These are phyloP conservation scores for Botia kubotai DNA, from an alignment of 2,797 vertebrate species.

Conservation along the genomic window DNA sequence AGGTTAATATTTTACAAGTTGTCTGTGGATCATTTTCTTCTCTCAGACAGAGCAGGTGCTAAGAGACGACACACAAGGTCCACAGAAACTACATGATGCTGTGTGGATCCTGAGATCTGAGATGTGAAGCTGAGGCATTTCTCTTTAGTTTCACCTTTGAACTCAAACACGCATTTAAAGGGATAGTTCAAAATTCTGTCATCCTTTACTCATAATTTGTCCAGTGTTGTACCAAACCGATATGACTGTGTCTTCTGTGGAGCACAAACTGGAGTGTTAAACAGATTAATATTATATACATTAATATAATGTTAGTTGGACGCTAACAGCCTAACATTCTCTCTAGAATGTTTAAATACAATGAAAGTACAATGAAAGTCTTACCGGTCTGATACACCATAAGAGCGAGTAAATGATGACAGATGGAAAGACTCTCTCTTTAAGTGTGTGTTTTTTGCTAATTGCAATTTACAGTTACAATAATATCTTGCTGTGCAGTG, in stretches of 20 bases:
- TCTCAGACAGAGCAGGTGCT: slow-evolving; percentile 17
- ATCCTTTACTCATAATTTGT: not conserved
- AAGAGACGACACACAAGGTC: slow-evolving; percentile 1
- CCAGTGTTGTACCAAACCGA: not conserved
- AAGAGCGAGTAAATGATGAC: too few relatives aligned
- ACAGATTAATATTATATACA: not conserved
- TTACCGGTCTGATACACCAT: too few relatives aligned
- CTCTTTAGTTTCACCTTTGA: not conserved
- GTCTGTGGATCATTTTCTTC: slow-evolving; percentile 44
- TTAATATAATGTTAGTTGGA: not conserved
- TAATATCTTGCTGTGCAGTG: not conserved
- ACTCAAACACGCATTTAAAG: slow-evolving; percentile 9
- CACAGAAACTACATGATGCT: not conserved
- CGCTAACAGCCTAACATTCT: not conserved
- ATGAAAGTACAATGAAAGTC: not conserved
- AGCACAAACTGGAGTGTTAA: too few relatives aligned
- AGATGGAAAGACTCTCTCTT: too few relatives aligned
- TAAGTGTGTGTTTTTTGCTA: too few relatives aligned
- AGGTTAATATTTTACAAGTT: slow-evolving; percentile 73
- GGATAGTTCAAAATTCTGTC: not conserved
- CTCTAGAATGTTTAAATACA: not conserved
- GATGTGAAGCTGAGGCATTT: not conserved
- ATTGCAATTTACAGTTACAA: not conserved
- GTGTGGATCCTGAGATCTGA: not conserved
- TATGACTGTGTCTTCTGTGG: not conserved